A percentile compares a stretch with the other conserved stretches of the same genome.
phyloP scores from a whole-genome alignment of 2,113 vertebrate genomes.

The Dasyornis broadbenti region DNA sequence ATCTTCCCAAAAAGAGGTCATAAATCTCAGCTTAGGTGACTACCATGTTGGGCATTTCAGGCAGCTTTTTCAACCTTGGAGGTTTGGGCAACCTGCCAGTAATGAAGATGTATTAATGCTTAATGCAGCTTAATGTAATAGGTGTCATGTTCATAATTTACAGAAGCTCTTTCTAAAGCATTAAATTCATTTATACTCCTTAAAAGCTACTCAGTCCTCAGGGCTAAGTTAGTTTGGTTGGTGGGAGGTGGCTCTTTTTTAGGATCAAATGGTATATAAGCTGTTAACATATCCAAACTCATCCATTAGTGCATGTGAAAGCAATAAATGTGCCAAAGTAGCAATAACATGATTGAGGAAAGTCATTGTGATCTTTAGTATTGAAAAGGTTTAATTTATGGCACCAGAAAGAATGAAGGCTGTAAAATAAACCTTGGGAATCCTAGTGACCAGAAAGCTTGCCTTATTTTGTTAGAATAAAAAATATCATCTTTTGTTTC shows the following conservation, averaged over 20 bases:
- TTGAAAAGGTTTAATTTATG: slow-evolving; percentile 82
- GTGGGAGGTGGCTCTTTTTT: slow-evolving; percentile 79
- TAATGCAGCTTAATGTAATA: slow-evolving; percentile 99
- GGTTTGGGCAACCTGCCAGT: slow-evolving; percentile 94
- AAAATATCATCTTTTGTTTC: slow-evolving; percentile 19
- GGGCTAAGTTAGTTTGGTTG: slow-evolving; percentile 86
- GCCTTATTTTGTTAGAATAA: slow-evolving; percentile 1
- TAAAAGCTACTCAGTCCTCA: slow-evolving; percentile 99
- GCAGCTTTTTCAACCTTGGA: slow-evolving; percentile 98
- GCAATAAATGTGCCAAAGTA: slow-evolving; percentile 91
- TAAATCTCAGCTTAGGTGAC: slow-evolving; percentile 72
- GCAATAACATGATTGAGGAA: slow-evolving; percentile 81
- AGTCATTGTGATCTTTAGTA: slow-evolving; percentile 82
- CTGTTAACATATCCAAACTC: slow-evolving; percentile 99
- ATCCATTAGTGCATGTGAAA: slow-evolving; percentile 93
- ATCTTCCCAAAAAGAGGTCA: slow-evolving; percentile 33
- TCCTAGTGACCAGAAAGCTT: slow-evolving; percentile 13
- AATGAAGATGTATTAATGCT: slow-evolving; percentile 99
- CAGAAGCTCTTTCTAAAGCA: slow-evolving; percentile 99
- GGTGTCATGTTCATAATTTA: slow-evolving; percentile 99
- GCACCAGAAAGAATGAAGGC: slow-evolving; percentile 68
- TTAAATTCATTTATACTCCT: slow-evolving; percentile 99
- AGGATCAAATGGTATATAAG: slow-evolving; percentile 98
- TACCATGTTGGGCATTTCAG: slow-evolving; percentile 68
- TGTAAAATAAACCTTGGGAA: slow-evolving; percentile 63